Evolutionary conservation across 2,797 vertebrate species (phyloP).

Genomic region (Tapera naevia): DNA sequence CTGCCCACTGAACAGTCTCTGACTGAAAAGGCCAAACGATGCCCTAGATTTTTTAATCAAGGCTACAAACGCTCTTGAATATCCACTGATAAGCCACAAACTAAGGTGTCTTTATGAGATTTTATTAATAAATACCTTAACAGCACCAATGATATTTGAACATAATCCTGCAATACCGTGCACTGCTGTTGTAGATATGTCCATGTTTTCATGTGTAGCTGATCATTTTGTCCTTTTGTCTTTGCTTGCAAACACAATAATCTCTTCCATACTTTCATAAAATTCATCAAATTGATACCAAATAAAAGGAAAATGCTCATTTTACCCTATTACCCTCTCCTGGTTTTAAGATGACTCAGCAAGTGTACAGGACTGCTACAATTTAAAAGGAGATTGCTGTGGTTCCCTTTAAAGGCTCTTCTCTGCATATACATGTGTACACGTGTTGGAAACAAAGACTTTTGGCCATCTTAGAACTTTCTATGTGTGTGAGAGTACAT

Average conservation of each 20-base stretch:
- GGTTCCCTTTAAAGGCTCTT: constrained; percentile 17
- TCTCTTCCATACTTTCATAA: constrained; percentile 10
- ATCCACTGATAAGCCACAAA: constrained; percentile 21
- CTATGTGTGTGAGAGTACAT: not conserved
- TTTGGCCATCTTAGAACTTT: constrained; percentile 40
- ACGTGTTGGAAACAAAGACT: not conserved
- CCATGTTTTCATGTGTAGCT: constrained; percentile 20
- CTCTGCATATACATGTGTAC: not conserved
- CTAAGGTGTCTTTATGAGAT: constrained; percentile 7
- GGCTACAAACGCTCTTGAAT: not conserved
- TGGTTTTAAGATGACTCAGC: not conserved
- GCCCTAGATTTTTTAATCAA: rapidly evolving
- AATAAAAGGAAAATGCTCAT: constrained; percentile 31
- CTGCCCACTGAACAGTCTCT: too few relatives aligned
- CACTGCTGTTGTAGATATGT: not conserved
- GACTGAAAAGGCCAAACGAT: not conserved
- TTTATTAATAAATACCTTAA: constrained; percentile 83
- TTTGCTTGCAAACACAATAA: constrained; percentile 40
- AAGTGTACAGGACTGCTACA: not conserved
- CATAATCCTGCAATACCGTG: constrained; percentile 48
- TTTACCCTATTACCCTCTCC: constrained; percentile 13
- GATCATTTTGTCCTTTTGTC: not conserved
- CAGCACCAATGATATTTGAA: constrained; percentile 68
- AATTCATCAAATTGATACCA: constrained; percentile 21
- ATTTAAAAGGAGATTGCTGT: not conserved